These are phyloP conservation scores for Conus ventricosus DNA, from an alignment of 1,140 invertebrate genomes.

Conservation along the genomic window DNA sequence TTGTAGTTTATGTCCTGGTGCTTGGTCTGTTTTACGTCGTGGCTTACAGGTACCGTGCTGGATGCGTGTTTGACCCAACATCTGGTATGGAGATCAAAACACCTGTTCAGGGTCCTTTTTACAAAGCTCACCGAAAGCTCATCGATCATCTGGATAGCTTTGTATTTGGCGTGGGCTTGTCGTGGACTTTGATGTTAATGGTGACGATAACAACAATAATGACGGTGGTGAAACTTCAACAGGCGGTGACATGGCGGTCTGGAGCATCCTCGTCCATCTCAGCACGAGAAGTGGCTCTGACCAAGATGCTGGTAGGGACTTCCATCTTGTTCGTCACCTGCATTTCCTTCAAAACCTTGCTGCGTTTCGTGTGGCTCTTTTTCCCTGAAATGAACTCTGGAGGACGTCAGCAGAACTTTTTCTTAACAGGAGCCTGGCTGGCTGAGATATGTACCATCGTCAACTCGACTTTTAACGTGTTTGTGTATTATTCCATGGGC, in stretches of 20 bases:
- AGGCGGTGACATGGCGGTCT: neutral
- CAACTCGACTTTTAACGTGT: neutral
- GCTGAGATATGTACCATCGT: neutral
- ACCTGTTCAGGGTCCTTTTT: neutral
- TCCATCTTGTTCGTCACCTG: neutral
- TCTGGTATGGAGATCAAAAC: neutral
- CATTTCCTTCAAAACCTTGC: no score
- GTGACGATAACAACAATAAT: neutral
- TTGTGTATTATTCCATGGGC: neutral
- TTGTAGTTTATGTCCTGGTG: neutral
- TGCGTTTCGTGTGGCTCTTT: neutral
- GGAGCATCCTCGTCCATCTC: neutral
- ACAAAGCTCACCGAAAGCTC: neutral
- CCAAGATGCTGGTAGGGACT: conserved; percentile 7
- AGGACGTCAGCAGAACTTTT: conserved; percentile 1
- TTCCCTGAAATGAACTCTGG: conserved; percentile 1
- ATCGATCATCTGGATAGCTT: neutral
- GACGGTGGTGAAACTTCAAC: neutral
- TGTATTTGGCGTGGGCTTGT: neutral
- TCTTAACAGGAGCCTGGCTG: neutral
- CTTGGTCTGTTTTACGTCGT: neutral
- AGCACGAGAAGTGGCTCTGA: neutral
- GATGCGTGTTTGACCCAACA: neutral
- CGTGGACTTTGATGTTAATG: neutral
- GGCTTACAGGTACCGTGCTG: neutral